Conservation (phyloP, 2,113 vertebrate species). For the Epinephelus fuscoguttatus region DNA sequence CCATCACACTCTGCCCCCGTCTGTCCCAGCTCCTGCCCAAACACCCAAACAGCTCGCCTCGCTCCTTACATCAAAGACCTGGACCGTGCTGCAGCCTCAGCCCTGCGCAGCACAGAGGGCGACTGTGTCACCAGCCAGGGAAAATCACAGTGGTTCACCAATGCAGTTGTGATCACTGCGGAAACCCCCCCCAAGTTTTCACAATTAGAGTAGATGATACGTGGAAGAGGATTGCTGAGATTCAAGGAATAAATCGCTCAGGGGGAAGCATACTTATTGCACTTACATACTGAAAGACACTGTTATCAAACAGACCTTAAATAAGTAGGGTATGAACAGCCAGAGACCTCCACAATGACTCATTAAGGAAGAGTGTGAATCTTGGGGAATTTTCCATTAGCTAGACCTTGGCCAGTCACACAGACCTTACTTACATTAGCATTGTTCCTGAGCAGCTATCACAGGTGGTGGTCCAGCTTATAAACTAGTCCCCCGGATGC, state of each 20-base stretch:
- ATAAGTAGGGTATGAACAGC: not conserved
- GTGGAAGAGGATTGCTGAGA: conserved; percentile 3
- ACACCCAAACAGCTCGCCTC: conserved; percentile 82
- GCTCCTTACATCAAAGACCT: conserved; percentile 82
- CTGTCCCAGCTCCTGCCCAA: conserved; percentile 82
- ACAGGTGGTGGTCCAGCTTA: conserved; percentile 52
- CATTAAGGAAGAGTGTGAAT: conserved; percentile 54
- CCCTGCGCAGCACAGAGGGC: conserved; percentile 65
- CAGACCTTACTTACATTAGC: conserved; percentile 38
- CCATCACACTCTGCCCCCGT: conserved; percentile 83
- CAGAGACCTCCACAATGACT: conserved; percentile 43
- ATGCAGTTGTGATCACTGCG: conserved; percentile 36
- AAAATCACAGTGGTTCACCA: conserved; percentile 39
- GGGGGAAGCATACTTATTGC: conserved; percentile 9
- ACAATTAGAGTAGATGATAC: conserved; percentile 26
- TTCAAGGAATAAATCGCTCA: conserved; percentile 15
- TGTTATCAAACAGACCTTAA: conserved; percentile 9
- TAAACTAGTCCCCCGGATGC: conserved; percentile 34
- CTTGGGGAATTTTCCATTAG: conserved; percentile 53
- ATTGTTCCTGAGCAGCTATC: conserved; percentile 54
- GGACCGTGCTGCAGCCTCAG: conserved; percentile 63
- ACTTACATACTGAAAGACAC: conserved; percentile 8
- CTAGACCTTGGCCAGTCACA: conserved; percentile 21
- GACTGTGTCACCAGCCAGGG: conserved; percentile 64
- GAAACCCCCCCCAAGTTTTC: conserved; percentile 64